Evolutionary conservation across 1,140 invertebrate species (phyloP).

Genomic region (Listronotus bonariensis): DNA sequence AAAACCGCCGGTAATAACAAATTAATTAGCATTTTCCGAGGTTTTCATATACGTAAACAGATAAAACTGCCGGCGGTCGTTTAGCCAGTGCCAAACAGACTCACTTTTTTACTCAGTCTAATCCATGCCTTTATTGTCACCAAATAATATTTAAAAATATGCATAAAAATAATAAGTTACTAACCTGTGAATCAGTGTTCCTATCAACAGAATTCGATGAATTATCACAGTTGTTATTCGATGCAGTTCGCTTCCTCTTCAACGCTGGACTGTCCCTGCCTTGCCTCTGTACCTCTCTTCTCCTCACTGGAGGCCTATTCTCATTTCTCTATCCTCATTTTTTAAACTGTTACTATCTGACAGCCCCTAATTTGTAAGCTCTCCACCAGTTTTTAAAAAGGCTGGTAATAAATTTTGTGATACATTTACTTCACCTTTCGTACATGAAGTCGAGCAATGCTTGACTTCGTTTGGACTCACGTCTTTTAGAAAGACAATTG

Average conservation of each 20-base stretch:
- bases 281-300: slow-evolving; percentile 41
- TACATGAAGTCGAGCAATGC: slow-evolving; percentile 89
- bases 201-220: slow-evolving; percentile 68
- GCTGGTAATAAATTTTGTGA: slow-evolving; percentile 83
- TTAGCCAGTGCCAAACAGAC: too few relatives aligned
- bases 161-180: slow-evolving; percentile 5
- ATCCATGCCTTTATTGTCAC: too few relatives aligned
- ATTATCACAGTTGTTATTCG: slow-evolving; percentile 72
- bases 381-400: slow-evolving; percentile 88
- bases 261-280: slow-evolving; percentile 58
- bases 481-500: slow-evolving; percentile 90
- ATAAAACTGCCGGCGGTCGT: too few relatives aligned
- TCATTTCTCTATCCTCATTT: slow-evolving; percentile 42
- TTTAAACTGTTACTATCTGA: slow-evolving; percentile 79
- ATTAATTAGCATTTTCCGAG: too few relatives aligned
- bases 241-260: slow-evolving; percentile 70
- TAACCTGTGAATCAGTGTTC: slow-evolving; percentile 70
- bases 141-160: too few relatives aligned
- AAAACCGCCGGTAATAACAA: too few relatives aligned
- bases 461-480: slow-evolving; percentile 84
- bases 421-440: slow-evolving; percentile 87
- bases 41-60: too few relatives aligned
- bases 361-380: slow-evolving; percentile 85
- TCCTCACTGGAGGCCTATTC: slow-evolving; percentile 37
- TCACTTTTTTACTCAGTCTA: too few relatives aligned